Evolutionary conservation across 2,797 vertebrate genomes (phyloP).

Genomic region (Cebuella pygmaea): DNA sequence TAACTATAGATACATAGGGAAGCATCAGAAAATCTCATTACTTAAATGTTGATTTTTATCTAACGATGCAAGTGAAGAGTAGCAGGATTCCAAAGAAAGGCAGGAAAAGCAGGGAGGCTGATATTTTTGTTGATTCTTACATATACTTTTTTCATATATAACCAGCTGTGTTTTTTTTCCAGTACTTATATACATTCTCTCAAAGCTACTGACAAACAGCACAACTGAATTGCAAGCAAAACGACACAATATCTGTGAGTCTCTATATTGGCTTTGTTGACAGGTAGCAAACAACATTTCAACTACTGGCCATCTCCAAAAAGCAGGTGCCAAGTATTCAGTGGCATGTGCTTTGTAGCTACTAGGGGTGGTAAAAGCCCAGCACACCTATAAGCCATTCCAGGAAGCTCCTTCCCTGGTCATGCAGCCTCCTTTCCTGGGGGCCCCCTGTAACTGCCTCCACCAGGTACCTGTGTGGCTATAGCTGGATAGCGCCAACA

Average conservation of each 20-base stretch:
- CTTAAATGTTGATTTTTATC: background rate
- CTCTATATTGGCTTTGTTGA: background rate
- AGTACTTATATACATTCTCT: background rate
- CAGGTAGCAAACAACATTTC: background rate
- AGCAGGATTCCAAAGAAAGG: background rate
- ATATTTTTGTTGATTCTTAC: background rate
- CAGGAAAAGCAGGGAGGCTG: background rate
- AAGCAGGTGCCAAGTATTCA: background rate
- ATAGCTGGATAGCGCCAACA: too few species aligned
- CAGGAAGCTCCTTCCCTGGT: background rate
- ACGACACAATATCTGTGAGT: background rate
- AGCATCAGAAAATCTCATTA: background rate
- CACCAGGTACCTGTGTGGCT: too few species aligned
- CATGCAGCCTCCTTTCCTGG: too few species aligned
- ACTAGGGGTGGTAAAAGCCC: too few species aligned
- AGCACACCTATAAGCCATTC: rapidly evolving
- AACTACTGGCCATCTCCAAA: rapidly evolving
- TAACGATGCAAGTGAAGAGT: background rate
- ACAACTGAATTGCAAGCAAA: background rate
- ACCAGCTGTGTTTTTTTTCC: background rate
- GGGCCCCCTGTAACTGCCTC: too few species aligned
- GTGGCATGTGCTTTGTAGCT: rapidly evolving
- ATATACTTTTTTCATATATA: background rate
- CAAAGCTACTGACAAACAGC: background rate
- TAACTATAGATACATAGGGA: background rate